These are phyloP conservation scores for Priocnemis perturbator DNA, from an alignment of 2,888 invertebrate genomes.

Conservation along the genomic window DNA sequence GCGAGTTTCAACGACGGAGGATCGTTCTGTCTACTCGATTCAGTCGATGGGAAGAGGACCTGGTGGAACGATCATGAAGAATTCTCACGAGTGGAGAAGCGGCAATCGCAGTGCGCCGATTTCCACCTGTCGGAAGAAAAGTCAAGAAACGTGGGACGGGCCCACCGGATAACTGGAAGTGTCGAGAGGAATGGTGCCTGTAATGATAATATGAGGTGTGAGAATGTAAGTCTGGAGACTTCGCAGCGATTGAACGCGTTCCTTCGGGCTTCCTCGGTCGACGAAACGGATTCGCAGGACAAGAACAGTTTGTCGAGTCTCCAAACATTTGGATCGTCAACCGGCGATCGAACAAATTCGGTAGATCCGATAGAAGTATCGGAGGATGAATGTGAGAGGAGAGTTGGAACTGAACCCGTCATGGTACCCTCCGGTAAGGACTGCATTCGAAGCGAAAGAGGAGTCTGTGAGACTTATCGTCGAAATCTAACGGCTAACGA, in stretches of 20 bases:
- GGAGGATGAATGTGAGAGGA: not conserved
- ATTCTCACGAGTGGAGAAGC: too few species aligned
- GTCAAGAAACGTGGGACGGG: too few species aligned
- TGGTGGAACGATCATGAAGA: constrained; percentile 1
- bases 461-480: too few species aligned
- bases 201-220: not conserved
- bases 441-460: not conserved
- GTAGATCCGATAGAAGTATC: constrained; percentile 11
- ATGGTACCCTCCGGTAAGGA: constrained; percentile 78
- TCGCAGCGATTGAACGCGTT: not conserved
- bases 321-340: not conserved
- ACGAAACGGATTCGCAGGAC: not conserved
- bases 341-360: constrained; percentile 29
- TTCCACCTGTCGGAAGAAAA: too few species aligned
- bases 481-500: too few species aligned
- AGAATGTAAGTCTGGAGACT: not conserved
- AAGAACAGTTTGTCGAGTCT: not conserved
- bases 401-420: constrained; percentile 63
- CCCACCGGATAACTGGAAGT: too few species aligned
- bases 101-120: too few species aligned
- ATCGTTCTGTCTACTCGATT: not conserved
- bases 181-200: too few species aligned
- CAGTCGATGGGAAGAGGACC: not conserved
- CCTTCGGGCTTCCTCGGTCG: not conserved
- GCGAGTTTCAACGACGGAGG: constrained; percentile 3